Conservation (phyloP, 2,113 vertebrate species). For the Etia nguti region DNA sequence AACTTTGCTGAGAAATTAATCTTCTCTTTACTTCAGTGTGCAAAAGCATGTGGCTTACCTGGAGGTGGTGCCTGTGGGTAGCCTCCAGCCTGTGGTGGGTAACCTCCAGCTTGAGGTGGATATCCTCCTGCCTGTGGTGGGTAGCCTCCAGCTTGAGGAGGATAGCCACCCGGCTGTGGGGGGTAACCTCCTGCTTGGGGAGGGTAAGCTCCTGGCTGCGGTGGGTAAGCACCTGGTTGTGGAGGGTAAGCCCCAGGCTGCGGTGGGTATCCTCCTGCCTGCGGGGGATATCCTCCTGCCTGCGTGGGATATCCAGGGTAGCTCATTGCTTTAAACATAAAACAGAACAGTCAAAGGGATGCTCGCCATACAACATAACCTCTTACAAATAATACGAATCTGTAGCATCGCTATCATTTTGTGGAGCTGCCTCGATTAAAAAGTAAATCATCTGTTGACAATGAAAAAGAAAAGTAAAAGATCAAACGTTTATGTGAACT, state of each 20-base stretch:
- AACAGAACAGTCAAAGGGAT: constrained; percentile 31
- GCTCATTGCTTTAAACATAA: constrained; percentile 79
- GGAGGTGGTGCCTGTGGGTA: constrained; percentile 54
- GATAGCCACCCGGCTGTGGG: constrained; percentile 44
- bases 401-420: not conserved
- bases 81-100: constrained; percentile 32
- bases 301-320: constrained; percentile 83
- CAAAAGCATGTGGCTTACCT: constrained; percentile 47
- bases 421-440: not conserved
- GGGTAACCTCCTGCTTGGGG: constrained; percentile 67
- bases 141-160: constrained; percentile 38
- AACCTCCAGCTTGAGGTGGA: constrained; percentile 39
- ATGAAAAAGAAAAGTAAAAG: not conserved
- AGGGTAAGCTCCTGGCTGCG: constrained; percentile 74
- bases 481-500: not conserved
- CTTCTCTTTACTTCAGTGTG: not conserved
- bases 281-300: constrained; percentile 67
- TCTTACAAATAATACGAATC: not conserved
- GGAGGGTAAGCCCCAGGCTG: constrained; percentile 59
- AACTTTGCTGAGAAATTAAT: not conserved
- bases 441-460: not conserved
- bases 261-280: constrained; percentile 67
- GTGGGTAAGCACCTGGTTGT: constrained; percentile 63
- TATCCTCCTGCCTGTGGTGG: constrained; percentile 58
- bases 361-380: not conserved